Conservation (phyloP, 2,888 invertebrate genomes). For the Omphaloscelis lunosa region DNA sequence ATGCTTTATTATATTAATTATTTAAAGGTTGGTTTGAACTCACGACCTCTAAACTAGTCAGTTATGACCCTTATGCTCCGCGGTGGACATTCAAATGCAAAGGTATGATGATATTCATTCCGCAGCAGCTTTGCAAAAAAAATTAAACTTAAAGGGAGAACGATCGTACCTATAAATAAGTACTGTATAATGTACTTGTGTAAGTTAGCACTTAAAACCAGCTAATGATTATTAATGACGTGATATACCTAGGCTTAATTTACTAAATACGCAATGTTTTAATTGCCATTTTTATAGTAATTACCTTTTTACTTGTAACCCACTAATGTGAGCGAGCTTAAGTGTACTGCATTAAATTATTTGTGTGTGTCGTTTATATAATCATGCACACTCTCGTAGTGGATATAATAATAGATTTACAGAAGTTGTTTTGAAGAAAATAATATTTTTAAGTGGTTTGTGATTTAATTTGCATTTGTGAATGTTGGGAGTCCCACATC, state of each 20-base stretch:
- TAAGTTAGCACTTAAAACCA: constrained; percentile 56
- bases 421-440: constrained; percentile 6
- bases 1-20: too few relatives aligned
- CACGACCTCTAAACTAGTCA: neutral
- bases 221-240: constrained; percentile 65
- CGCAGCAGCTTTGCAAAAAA: constrained; percentile 19
- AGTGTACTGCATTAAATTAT: constrained; percentile 43
- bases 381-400: neutral
- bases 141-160: constrained; percentile 8
- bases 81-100: neutral
- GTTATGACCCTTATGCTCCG: neutral
- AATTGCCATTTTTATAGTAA: constrained; percentile 61
- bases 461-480: neutral
- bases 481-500: neutral
- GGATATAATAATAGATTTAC: neutral
- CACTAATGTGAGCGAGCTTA: constrained; percentile 50
- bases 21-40: constrained; percentile 2
- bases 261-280: constrained; percentile 62
- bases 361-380: constrained; percentile 14
- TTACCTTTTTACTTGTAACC: constrained; percentile 62
- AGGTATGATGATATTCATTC: neutral
- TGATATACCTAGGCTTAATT: constrained; percentile 58
- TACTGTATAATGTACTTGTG: constrained; percentile 27
- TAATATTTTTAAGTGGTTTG: neutral
- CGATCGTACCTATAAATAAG: constrained; percentile 42